phyloP scores from a whole-genome alignment of 2,113 vertebrate species.

The Dipodomys merriami region DNA sequence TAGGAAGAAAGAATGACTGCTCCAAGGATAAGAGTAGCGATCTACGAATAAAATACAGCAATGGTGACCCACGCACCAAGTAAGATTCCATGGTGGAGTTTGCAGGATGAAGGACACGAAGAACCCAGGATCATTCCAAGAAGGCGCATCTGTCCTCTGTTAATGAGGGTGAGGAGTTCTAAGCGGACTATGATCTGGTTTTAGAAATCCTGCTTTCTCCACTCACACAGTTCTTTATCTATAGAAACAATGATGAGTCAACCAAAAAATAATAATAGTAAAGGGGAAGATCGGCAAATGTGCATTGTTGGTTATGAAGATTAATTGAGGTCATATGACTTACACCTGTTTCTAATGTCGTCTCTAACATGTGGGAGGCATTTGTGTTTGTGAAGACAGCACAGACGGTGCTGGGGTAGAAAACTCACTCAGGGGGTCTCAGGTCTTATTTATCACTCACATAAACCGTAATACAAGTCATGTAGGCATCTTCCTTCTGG shows the following conservation, averaged over 20 bases:
- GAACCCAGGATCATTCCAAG: neutral
- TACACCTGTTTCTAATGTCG: neutral
- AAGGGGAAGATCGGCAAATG: too few relatives aligned
- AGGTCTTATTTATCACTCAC: neutral
- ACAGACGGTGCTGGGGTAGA: neutral
- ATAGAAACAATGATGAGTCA: too few relatives aligned
- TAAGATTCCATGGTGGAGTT: neutral
- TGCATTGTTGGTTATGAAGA: neutral
- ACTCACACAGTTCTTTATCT: neutral
- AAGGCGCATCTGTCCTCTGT: neutral
- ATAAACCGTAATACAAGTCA: neutral
- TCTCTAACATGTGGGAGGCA: neutral
- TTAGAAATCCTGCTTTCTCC: neutral
- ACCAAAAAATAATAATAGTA: too few relatives aligned
- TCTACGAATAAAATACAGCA: slow-evolving; percentile 11
- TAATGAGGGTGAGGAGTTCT: neutral
- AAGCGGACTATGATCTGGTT: neutral
- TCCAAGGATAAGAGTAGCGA: neutral
- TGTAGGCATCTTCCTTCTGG: neutral
- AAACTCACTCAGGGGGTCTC: neutral
- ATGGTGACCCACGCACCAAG: neutral
- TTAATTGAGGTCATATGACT: neutral
- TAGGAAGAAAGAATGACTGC: neutral
- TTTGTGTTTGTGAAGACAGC: neutral
- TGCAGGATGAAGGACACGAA: neutral